Evolutionary conservation across 2,113 vertebrate species (phyloP).

Genomic region (Peucedramus taeniatus): DNA sequence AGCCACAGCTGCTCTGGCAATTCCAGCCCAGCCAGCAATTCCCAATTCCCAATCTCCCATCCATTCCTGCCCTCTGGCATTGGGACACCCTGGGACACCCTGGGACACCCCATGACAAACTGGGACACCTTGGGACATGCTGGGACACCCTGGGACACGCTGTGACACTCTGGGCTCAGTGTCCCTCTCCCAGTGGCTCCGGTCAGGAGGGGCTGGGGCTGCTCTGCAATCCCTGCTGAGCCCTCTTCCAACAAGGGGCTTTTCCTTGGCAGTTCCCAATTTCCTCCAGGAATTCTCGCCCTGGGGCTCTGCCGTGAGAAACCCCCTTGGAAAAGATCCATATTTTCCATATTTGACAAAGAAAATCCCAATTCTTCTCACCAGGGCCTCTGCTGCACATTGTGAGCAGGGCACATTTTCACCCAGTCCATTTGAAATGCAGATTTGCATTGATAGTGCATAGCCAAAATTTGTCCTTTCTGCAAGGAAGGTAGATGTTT

Average conservation of each 20-base stretch:
- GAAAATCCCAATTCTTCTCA: not conserved
- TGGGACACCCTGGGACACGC: not conserved
- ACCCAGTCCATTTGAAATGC: not conserved
- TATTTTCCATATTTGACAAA: rapidly evolving
- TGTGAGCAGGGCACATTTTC: not conserved
- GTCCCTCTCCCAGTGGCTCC: not conserved
- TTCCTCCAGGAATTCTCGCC: not conserved
- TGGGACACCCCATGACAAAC: too few species aligned
- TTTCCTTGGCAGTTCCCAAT: not conserved
- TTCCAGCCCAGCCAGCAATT: too few species aligned
- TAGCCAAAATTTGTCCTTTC: not conserved
- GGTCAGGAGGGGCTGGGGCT: not conserved
- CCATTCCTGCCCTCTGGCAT: too few species aligned
- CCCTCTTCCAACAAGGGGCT: rapidly evolving
- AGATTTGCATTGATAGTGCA: not conserved
- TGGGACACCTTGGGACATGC: too few species aligned
- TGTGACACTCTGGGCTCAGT: not conserved
- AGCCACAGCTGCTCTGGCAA: too few species aligned
- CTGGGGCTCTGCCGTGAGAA: not conserved
- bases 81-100: not conserved
- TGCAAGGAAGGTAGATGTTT: not conserved
- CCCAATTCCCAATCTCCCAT: too few species aligned
- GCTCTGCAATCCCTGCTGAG: not conserved
- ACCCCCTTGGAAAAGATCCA: rapidly evolving
- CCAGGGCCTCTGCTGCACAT: not conserved